Conservation (phyloP, 1,140 invertebrate species). For the Triops longicaudatus region DNA sequence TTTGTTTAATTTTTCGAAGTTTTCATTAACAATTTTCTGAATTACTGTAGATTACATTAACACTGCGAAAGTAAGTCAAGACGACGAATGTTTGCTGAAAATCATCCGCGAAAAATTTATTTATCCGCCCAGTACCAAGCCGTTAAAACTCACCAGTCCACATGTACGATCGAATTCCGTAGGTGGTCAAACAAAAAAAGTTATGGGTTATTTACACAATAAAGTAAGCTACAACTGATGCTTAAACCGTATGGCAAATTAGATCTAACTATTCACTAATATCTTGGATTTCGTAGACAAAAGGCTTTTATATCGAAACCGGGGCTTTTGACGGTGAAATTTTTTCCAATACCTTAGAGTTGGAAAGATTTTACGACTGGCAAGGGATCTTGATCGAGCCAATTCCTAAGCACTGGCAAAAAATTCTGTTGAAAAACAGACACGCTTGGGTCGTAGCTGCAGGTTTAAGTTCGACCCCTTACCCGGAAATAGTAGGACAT, state of each 20-base stretch:
- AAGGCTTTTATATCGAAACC: constrained; percentile 44
- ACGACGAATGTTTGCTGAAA: constrained; percentile 1
- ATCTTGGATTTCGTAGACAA: no score
- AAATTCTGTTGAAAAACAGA: constrained; percentile 31
- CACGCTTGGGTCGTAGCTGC: constrained; percentile 31
- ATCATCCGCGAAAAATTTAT: background rate
- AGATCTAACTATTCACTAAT: no score
- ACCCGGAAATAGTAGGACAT: background rate
- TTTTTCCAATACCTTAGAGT: constrained; percentile 36
- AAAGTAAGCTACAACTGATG: background rate
- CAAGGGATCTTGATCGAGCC: constrained; percentile 62
- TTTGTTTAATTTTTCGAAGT: no score
- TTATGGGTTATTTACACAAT: background rate
- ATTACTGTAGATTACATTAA: background rate
- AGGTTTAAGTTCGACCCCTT: constrained; percentile 28
- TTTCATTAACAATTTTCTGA: no score
- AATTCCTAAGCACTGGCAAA: constrained; percentile 45
- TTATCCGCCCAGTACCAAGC: background rate
- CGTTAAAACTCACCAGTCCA: background rate
- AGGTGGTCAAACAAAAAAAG: background rate
- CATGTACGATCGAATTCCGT: background rate
- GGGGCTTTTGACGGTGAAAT: constrained; percentile 44
- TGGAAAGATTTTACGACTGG: constrained; percentile 63
- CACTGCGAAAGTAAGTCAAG: background rate
- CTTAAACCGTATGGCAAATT: no score